Conservation (phyloP, 2,888 invertebrate genomes). For the Cremastinae sp. region DNA sequence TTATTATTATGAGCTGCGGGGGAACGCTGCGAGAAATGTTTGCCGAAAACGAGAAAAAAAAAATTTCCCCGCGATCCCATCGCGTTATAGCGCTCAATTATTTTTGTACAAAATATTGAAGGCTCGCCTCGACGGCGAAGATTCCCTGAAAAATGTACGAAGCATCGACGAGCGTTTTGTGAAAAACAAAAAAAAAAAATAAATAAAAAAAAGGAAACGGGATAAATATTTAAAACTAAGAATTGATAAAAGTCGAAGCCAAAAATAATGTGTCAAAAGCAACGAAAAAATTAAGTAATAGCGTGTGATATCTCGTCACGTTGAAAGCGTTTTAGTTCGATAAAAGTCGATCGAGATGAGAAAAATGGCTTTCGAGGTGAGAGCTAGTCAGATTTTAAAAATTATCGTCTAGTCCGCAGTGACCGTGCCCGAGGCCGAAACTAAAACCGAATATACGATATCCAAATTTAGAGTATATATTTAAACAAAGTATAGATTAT, state of each 20-base stretch:
- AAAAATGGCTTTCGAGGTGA: not conserved
- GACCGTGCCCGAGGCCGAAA: conserved; percentile 24
- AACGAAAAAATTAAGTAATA: conserved; percentile 32
- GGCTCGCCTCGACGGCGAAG: conserved; percentile 28
- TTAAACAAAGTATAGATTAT: conserved; percentile 67
- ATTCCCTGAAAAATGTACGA: not conserved
- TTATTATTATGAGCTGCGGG: conserved; percentile 65
- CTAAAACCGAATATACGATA: conserved; percentile 58
- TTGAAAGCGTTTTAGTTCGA: not conserved
- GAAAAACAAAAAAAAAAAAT: conserved; percentile 9
- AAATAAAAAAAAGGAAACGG: conserved; percentile 22
- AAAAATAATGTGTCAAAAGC: conserved; percentile 17
- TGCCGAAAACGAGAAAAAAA: conserved; percentile 16
- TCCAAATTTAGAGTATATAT: conserved; percentile 70
- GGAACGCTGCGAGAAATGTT: conserved; percentile 27
- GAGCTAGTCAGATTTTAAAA: conserved; percentile 6
- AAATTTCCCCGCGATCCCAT: conserved; percentile 63
- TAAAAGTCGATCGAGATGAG: conserved; percentile 10
- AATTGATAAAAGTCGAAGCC: conserved; percentile 36
- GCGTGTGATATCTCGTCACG: too few relatives aligned
- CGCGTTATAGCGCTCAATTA: conserved; percentile 74
- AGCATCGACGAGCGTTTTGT: conserved; percentile 33
- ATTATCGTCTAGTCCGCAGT: conserved; percentile 39
- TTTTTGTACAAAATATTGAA: conserved; percentile 77
- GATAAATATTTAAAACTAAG: conserved; percentile 15